Evolutionary conservation across 2,797 vertebrate species (phyloP).

Genomic region (Rhinella marina): DNA sequence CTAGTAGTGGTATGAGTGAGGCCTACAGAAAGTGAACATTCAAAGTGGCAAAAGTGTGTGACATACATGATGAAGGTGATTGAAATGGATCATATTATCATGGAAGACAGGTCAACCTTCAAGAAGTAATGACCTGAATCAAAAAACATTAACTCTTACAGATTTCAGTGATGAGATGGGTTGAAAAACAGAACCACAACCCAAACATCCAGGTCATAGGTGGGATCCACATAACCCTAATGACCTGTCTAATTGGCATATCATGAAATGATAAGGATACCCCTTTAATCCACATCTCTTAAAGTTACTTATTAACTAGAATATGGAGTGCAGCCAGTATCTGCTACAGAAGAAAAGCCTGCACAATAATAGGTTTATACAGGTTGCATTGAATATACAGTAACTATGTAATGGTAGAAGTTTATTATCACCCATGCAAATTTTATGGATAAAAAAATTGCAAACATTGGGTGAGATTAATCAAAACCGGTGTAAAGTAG

Average conservation of each 20-base stretch:
- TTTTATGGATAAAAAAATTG: no score
- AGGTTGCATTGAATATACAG: not conserved
- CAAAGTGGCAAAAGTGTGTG: not conserved
- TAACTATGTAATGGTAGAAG: not conserved
- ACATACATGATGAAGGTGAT: not conserved
- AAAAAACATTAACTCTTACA: not conserved
- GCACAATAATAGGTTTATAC: not conserved
- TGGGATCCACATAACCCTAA: not conserved
- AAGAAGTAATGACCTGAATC: not conserved
- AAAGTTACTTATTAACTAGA: not conserved
- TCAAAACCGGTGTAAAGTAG: no score
- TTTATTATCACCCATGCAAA: no score
- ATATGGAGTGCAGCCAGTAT: not conserved
- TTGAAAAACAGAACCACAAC: not conserved
- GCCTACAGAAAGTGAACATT: not conserved
- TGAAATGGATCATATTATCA: not conserved
- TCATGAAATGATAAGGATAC: not conserved
- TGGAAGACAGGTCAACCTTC: not conserved
- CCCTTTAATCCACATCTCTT: not conserved
- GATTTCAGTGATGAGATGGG: not conserved
- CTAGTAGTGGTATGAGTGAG: not conserved
- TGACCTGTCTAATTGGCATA: not conserved
- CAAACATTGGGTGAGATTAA: no score
- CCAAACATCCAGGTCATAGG: not conserved
- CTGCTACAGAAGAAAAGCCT: not conserved